Evolutionary conservation across 2,797 vertebrate genomes (phyloP).

Genomic region (Semotilus atromaculatus): DNA sequence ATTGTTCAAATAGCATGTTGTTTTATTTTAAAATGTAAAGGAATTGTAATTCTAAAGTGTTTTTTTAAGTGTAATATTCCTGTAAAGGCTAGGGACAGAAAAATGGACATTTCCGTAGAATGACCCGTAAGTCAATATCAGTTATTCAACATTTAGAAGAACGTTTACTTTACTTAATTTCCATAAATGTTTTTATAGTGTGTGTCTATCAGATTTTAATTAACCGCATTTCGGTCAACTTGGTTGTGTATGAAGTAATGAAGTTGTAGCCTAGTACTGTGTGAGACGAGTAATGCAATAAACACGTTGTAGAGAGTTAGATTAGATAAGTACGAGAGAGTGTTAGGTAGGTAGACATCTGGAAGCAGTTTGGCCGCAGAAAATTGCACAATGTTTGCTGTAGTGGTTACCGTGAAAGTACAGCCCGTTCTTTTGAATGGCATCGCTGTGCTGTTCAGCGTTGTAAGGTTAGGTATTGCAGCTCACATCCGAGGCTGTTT

Average conservation of each 20-base stretch:
- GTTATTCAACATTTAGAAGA: background rate
- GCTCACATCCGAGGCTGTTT: background rate
- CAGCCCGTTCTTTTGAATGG: background rate
- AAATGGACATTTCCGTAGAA: too few species aligned
- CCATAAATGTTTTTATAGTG: background rate
- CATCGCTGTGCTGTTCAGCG: background rate
- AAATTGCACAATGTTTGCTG: background rate
- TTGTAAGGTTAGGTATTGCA: background rate
- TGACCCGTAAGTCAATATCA: background rate
- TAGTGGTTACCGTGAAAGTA: background rate
- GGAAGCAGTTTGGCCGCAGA: background rate
- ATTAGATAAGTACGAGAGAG: background rate
- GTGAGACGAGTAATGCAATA: background rate
- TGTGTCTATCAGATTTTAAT: background rate
- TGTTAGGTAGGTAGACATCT: background rate
- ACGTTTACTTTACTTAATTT: background rate
- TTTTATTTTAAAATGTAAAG: too few species aligned
- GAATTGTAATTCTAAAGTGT: too few species aligned
- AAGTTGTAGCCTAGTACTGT: background rate
- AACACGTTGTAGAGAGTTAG: background rate
- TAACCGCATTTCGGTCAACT: background rate
- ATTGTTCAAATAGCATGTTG: too few species aligned
- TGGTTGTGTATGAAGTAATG: background rate
- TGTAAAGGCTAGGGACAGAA: too few species aligned
- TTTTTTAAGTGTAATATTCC: too few species aligned